Evolutionary conservation across 92 coral and sea anemone species (phyloP).

Genomic region (Anthopleura xanthogrammica): DNA sequence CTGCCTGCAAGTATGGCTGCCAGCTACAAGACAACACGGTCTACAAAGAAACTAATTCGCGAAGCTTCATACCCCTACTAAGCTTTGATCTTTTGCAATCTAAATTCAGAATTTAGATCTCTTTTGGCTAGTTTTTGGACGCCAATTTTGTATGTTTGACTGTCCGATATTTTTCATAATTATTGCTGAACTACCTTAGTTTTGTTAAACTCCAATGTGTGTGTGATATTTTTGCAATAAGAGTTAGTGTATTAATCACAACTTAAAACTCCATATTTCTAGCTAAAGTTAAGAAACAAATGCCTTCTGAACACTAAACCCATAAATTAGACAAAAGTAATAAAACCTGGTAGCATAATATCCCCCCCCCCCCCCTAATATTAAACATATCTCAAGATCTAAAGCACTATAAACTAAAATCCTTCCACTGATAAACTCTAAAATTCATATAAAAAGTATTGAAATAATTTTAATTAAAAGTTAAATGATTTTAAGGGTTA

Average conservation of each 20-base stretch:
- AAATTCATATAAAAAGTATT: not conserved
- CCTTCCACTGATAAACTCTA: not conserved
- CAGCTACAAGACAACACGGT: slow-evolving; percentile 84
- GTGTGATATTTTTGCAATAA: not conserved
- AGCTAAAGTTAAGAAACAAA: not conserved
- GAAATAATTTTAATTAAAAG: not conserved
- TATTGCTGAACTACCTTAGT: not conserved
- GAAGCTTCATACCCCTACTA: slow-evolving; percentile 94
- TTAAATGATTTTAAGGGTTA: not conserved
- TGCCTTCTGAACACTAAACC: not conserved
- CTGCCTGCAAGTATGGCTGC: slow-evolving; percentile 67
- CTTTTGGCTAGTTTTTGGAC: slow-evolving; percentile 16
- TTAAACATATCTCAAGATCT: not conserved
- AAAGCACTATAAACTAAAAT: not conserved
- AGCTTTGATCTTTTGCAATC: slow-evolving; percentile 1
- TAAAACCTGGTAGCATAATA: not conserved
- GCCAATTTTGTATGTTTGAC: slow-evolving; percentile 15
- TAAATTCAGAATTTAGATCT: not conserved
- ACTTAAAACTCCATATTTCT: not conserved
- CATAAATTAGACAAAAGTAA: not conserved
- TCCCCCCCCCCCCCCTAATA: not conserved
- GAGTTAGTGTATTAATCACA: not conserved
- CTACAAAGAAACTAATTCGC: slow-evolving; percentile 90
- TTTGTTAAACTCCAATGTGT: not conserved
- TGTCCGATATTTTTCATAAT: not conserved